Conservation (phyloP, 2,113 vertebrate species). For the Chamaetylas fuelleborni region DNA sequence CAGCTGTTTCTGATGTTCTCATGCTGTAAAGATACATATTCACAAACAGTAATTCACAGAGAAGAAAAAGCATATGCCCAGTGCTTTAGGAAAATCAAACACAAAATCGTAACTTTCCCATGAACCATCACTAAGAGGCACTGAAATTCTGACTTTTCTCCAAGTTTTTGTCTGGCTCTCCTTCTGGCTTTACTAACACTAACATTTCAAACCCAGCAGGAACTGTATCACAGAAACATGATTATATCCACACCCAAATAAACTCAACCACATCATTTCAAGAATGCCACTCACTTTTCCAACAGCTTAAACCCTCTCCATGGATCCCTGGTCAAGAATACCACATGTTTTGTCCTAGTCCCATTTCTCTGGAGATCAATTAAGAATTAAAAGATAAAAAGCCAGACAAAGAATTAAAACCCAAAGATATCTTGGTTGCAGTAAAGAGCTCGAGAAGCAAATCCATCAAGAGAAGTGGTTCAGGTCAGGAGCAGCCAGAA, state of each 20-base stretch:
- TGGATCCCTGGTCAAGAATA: neutral
- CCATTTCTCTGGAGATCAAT: neutral
- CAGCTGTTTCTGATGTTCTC: neutral
- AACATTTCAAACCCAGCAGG: slow-evolving; percentile 53
- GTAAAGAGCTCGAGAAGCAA: neutral
- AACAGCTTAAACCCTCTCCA: neutral
- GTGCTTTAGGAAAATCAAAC: neutral
- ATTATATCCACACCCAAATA: slow-evolving; percentile 40
- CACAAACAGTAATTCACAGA: neutral
- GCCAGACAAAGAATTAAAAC: neutral
- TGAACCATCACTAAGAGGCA: slow-evolving; percentile 6
- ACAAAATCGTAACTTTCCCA: neutral
- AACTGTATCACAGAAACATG: neutral
- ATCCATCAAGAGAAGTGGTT: neutral
- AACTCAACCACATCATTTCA: neutral
- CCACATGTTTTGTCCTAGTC: neutral
- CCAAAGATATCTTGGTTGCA: neutral
- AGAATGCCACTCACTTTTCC: neutral
- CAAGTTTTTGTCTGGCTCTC: slow-evolving; percentile 50
- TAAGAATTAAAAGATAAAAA: neutral
- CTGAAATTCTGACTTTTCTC: slow-evolving; percentile 35
- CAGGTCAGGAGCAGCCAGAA: neutral
- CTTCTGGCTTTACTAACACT: slow-evolving; percentile 41
- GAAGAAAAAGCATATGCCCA: neutral
- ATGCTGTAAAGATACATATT: neutral